phyloP scores from a whole-genome alignment of 1,140 invertebrate genomes.

The Sitophilus oryzae region DNA sequence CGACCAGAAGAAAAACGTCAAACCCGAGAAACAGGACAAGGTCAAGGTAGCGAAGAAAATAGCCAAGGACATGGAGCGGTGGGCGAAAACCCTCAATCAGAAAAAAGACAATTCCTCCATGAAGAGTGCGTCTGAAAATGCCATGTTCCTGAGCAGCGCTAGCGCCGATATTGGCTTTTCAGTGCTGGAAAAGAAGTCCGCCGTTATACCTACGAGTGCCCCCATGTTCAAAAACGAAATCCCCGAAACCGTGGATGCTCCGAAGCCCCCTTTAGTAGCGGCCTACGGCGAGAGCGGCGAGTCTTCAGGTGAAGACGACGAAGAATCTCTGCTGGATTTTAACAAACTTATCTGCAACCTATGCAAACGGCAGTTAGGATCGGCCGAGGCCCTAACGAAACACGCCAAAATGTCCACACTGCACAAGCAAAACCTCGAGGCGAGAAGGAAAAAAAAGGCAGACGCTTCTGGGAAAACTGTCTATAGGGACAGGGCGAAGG shows the following conservation, averaged over 20 bases:
- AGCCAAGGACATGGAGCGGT: conserved; percentile 74
- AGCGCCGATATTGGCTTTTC: conserved; percentile 89
- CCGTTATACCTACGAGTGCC: conserved; percentile 7
- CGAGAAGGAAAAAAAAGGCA: conserved; percentile 32
- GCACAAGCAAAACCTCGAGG: conserved; percentile 87
- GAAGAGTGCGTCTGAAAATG: conserved; percentile 25
- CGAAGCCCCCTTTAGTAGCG: conserved; percentile 57
- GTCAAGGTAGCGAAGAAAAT: conserved; percentile 97
- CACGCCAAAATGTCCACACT: conserved; percentile 92
- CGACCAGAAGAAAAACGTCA: conserved; percentile 51
- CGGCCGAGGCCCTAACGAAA: conserved; percentile 79
- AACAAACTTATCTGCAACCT: conserved; percentile 87
- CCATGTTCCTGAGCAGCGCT: conserved; percentile 42
- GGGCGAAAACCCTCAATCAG: conserved; percentile 96
- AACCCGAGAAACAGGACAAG: conserved; percentile 74
- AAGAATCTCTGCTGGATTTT: conserved; percentile 72
- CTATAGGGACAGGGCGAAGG: conserved; percentile 91
- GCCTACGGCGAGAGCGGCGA: conserved; percentile 68
- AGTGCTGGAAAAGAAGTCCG: conserved; percentile 66
- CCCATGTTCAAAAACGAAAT: conserved; percentile 24
- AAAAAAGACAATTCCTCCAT: conserved; percentile 75
- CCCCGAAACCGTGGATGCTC: conserved; percentile 8
- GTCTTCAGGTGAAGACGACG: conserved; percentile 50
- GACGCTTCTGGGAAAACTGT: conserved; percentile 45
- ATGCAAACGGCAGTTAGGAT: conserved; percentile 92